Base-by-base conservation (phyloP, 1,140 invertebrate species). In the Akabosia matsudoensis region DNA sequence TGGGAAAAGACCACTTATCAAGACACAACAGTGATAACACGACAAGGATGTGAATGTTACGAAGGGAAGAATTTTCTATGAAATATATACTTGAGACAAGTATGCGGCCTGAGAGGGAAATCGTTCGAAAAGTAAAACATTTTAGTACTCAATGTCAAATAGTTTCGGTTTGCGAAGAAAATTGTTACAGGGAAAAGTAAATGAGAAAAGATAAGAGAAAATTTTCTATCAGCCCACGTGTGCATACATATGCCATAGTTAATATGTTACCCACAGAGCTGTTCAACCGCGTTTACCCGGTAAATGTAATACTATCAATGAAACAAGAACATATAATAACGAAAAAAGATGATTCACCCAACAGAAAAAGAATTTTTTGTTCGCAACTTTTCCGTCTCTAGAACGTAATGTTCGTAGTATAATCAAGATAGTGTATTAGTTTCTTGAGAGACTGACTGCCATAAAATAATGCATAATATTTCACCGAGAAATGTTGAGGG, bases 401-500 rank as follows among this genome's bases (percentile, higher is more conserved):
- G n/a, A n/a, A n/a, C n/a, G n/a, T n/a, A n/a, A n/a, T n/a, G n/a
- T n/a, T 45, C 37, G 18, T 45, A 18, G n/a, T n/a, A 45, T 45
- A 45, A 18, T 18, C 37, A 45, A 10, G 37, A 45, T 45, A 18
- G 37, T 45, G 37, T 45, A 45, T 45, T n/a, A n/a, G n/a, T n/a
- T 10, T 45, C 37, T 10, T 45, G 7, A 45, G 37, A 45, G 37
- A 45, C 7, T 45, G 18, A 18, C 37, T n/a, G n/a, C 37, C 37
- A 45, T 45, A 45, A 45, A 45, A 61, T 61, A 61, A 61, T n/a
- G 31, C 22, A 67, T 67, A 67, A 67, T 67, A 67, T 67, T 67
- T 67, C 61, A 67, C 61, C 26, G 28, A 67, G 61, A 67, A 67
- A 67, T 67, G 61, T 7, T 67, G 61, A 67, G 61, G 61, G 61